These are phyloP conservation scores for Amblyopsis hoosieri DNA, from an alignment of 2,797 vertebrate genomes.

Conservation along the genomic window DNA sequence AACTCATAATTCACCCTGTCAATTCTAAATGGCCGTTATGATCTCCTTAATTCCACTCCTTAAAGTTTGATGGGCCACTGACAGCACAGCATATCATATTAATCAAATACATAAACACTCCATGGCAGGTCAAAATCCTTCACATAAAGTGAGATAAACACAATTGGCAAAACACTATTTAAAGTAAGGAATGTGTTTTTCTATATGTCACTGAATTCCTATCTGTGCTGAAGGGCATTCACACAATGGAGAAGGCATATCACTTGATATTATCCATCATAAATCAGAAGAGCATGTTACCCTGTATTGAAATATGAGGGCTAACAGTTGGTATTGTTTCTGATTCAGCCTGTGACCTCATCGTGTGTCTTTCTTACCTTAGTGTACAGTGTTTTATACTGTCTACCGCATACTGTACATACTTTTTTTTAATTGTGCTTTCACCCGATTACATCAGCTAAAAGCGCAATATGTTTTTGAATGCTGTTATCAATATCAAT, in stretches of 20 bases:
- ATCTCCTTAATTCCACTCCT: constrained; percentile 29
- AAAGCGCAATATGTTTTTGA: neutral
- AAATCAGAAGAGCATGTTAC: too few species aligned
- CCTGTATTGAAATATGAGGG: too few species aligned
- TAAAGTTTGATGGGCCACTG: constrained; percentile 31
- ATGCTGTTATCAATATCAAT: neutral
- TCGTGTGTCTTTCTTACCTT: too few species aligned
- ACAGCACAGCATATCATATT: constrained; percentile 49
- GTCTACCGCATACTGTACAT: neutral
- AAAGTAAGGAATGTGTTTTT: too few species aligned
- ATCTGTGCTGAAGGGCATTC: too few species aligned
- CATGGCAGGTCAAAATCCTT: constrained; percentile 19
- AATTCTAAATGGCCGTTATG: constrained; percentile 33
- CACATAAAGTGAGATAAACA: constrained; percentile 36
- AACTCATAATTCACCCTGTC: constrained; percentile 34
- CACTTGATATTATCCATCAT: too few species aligned
- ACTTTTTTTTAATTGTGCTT: neutral
- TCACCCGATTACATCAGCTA: neutral
- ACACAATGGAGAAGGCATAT: too few species aligned
- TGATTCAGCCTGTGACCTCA: too few species aligned
- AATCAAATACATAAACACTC: constrained; percentile 40
- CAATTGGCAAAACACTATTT: constrained; percentile 1
- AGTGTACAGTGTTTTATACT: too few species aligned
- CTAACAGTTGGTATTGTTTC: too few species aligned
- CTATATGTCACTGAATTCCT: too few species aligned